A percentile compares a stretch with the other conserved stretches of the same genome.
Evolutionary conservation across 53 echinoderm and acorn worm genomes (phyloP).

Genomic region (Holothuria leucospilota): DNA sequence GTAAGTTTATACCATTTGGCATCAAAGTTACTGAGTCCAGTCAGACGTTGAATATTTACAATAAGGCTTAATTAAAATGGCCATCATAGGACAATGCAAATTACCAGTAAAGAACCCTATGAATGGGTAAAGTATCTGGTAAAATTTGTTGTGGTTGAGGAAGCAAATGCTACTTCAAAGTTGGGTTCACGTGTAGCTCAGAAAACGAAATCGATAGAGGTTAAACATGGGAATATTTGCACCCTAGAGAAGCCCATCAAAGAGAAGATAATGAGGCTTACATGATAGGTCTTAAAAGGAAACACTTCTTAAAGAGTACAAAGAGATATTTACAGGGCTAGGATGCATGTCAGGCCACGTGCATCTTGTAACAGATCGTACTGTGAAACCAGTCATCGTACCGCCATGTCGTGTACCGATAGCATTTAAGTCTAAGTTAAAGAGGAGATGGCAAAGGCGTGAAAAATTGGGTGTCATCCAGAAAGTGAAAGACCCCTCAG

Average conservation of each 20-base stretch:
- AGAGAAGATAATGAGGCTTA: background rate
- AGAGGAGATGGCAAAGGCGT: conserved; percentile 57
- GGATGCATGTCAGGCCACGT: conserved; percentile 68
- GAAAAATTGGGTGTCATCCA: conserved; percentile 52
- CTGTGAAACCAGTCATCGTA: conserved; percentile 42
- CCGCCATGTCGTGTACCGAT: conserved; percentile 53
- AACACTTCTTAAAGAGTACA: conserved; percentile 16
- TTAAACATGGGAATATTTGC: conserved; percentile 59
- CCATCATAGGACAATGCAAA: conserved; percentile 41
- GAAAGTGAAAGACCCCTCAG: conserved; percentile 66
- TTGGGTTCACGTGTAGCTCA: conserved; percentile 52
- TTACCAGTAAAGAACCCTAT: conserved; percentile 55
- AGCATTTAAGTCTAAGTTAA: conserved; percentile 56
- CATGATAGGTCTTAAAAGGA: background rate
- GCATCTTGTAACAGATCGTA: conserved; percentile 38
- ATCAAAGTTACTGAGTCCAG: conserved; percentile 28
- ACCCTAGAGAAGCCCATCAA: background rate
- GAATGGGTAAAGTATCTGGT: conserved; percentile 53
- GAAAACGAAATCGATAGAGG: conserved; percentile 57
- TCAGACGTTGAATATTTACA: conserved; percentile 29
- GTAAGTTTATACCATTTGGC: conserved; percentile 52
- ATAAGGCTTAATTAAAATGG: conserved; percentile 2
- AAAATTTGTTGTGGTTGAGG: conserved; percentile 57
- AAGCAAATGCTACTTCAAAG: conserved; percentile 26
- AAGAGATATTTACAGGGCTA: conserved; percentile 66